These are phyloP conservation scores for Macaria liturata DNA, from an alignment of 2,888 invertebrate genomes.

Conservation along the genomic window DNA sequence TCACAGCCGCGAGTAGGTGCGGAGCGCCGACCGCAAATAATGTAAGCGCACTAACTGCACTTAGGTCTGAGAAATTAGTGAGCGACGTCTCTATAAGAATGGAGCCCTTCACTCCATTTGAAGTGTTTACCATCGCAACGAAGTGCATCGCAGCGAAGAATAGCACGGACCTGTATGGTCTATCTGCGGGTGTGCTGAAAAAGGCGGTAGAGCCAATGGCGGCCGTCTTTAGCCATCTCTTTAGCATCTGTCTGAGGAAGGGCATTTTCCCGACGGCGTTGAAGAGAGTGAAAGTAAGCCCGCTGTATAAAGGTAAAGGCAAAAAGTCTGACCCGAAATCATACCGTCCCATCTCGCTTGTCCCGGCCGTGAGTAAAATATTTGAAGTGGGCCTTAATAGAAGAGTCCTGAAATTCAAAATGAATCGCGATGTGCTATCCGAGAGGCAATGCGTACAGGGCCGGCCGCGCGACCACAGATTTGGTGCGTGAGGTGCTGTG, in stretches of 20 bases:
- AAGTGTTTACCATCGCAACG: neutral
- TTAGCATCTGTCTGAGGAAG: neutral
- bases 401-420: constrained; percentile 5
- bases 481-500: constrained; percentile 19
- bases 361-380: constrained; percentile 16
- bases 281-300: constrained; percentile 14
- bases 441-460: constrained; percentile 11
- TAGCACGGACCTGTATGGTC: neutral
- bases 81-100: neutral
- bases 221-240: neutral
- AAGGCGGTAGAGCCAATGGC: neutral
- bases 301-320: constrained; percentile 19
- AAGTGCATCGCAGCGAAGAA: constrained; percentile 1
- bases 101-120: neutral
- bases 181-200: neutral
- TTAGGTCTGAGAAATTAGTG: neutral
- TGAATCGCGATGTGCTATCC: neutral
- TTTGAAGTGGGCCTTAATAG: constrained; percentile 15
- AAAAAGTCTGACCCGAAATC: constrained; percentile 8
- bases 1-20: neutral
- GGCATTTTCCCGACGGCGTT: constrained; percentile 3
- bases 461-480: constrained; percentile 14
- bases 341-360: constrained; percentile 16
- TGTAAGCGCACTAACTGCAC: neutral
- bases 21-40: neutral